Percentiles rank a stretch among this genome's conserved stretches.
Conservation (phyloP, 1,140 invertebrate genomes). For the Drosophila pallidifrons region DNA sequence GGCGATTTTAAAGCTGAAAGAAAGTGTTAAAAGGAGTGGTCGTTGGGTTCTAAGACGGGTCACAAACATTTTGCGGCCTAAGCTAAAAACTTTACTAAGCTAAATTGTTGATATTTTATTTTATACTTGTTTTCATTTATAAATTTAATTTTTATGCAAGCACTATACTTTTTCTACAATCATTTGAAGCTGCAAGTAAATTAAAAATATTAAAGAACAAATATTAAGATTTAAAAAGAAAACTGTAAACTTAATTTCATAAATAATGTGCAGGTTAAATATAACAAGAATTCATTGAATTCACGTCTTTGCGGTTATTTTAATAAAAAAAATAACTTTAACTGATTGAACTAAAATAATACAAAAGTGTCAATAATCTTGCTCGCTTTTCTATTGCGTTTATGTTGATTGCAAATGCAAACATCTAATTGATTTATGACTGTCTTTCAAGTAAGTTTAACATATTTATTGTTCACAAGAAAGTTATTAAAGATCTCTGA, state of each 20-base stretch:
- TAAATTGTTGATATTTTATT: neutral
- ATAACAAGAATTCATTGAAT: neutral
- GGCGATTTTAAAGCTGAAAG: slow-evolving; percentile 49
- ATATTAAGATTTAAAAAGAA: neutral
- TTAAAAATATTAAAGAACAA: slow-evolving; percentile 1
- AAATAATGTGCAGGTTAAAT: too few species aligned
- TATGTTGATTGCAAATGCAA: slow-evolving; percentile 29
- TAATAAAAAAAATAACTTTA: neutral
- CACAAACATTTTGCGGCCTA: slow-evolving; percentile 13
- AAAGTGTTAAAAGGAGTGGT: neutral
- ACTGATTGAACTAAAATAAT: neutral
- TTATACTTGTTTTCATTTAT: slow-evolving; percentile 15
- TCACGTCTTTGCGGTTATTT: neutral
- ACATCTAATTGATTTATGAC: slow-evolving; percentile 2
- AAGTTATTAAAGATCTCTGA: neutral
- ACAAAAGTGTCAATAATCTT: slow-evolving; percentile 17
- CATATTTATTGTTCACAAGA: neutral
- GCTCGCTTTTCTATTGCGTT: slow-evolving; percentile 52
- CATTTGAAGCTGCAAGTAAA: slow-evolving; percentile 55
- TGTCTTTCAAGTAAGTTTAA: slow-evolving; percentile 9
- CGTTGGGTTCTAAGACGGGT: neutral
- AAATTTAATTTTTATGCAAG: slow-evolving; percentile 50
- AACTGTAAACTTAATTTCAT: neutral
- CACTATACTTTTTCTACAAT: slow-evolving; percentile 4
- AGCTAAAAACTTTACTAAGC: slow-evolving; percentile 1